These are phyloP conservation scores for Channa maculata DNA, from an alignment of 2,113 vertebrate species.

Conservation along the genomic window DNA sequence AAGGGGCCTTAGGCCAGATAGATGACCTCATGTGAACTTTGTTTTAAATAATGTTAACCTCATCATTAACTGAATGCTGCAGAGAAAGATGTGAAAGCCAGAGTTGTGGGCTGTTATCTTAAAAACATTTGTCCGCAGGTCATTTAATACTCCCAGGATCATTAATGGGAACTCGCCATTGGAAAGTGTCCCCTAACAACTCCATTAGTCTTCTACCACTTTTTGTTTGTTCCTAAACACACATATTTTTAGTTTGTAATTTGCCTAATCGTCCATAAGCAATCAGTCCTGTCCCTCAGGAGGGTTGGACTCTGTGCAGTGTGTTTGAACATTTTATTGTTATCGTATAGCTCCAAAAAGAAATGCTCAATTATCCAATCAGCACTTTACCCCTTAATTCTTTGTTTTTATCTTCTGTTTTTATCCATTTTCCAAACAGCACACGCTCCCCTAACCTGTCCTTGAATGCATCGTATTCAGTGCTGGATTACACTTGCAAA, in stretches of 20 bases:
- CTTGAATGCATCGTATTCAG: constrained; percentile 28
- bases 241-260: constrained; percentile 64
- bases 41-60: constrained; percentile 57
- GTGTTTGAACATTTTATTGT: constrained; percentile 55
- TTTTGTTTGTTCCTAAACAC: constrained; percentile 67
- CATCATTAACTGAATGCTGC: constrained; percentile 37
- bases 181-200: constrained; percentile 50
- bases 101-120: constrained; percentile 36
- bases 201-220: constrained; percentile 60
- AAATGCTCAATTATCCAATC: constrained; percentile 68
- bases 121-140: constrained; percentile 43
- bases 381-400: constrained; percentile 30
- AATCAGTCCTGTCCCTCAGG: constrained; percentile 56
- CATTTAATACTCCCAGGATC: constrained; percentile 52
- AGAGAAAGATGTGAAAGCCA: constrained; percentile 30
- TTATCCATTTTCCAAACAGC: constrained; percentile 27
- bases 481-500: constrained; percentile 72
- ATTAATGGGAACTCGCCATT: constrained; percentile 44
- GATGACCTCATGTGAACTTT: constrained; percentile 43
- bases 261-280: constrained; percentile 67
- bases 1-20: constrained; percentile 15
- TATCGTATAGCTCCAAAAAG: constrained; percentile 62
- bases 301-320: constrained; percentile 46
- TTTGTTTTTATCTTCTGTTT: constrained; percentile 22
- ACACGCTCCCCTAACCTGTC: neutral